Evolutionary conservation across 2,888 invertebrate species (phyloP).

Genomic region (Pecten maximus): DNA sequence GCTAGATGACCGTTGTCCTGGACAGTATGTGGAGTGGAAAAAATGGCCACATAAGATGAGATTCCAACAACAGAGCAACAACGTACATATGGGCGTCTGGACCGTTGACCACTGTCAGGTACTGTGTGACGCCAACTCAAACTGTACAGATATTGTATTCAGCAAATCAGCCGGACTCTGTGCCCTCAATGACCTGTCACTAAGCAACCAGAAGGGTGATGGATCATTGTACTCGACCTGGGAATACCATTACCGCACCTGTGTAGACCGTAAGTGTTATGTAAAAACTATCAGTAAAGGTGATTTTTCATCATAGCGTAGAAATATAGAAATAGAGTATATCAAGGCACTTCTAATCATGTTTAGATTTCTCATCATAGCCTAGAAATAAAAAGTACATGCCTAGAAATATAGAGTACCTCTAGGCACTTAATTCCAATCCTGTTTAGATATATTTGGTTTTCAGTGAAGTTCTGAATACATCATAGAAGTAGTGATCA

Average conservation of each 20-base stretch:
- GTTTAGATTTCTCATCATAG: too few relatives aligned
- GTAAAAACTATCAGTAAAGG: too few relatives aligned
- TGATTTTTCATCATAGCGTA: too few relatives aligned
- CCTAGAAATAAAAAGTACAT: too few relatives aligned
- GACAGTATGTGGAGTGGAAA: constrained; percentile 46
- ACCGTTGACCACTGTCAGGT: constrained; percentile 56
- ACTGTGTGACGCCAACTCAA: constrained; percentile 50
- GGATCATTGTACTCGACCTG: constrained; percentile 43
- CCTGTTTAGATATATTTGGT: too few relatives aligned
- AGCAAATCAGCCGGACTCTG: constrained; percentile 58
- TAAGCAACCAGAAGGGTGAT: not conserved
- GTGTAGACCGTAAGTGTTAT: not conserved
- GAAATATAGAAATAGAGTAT: too few relatives aligned
- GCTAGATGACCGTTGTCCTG: constrained; percentile 52
- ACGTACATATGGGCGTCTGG: constrained; percentile 56
- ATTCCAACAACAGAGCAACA: constrained; percentile 37
- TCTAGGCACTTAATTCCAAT: too few relatives aligned
- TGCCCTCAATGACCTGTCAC: constrained; percentile 49
- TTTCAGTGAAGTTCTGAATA: too few relatives aligned
- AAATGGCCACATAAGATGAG: constrained; percentile 33
- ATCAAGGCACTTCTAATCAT: too few relatives aligned
- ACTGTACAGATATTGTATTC: constrained; percentile 59
- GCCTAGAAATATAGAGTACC: too few relatives aligned
- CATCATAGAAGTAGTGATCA: too few relatives aligned
- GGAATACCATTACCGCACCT: constrained; percentile 18